Evolutionary conservation across 2,797 vertebrate species (phyloP), one percentile per base, ranked within the genome.

Genomic region (Cynodonichthys magdalenae): DNA sequence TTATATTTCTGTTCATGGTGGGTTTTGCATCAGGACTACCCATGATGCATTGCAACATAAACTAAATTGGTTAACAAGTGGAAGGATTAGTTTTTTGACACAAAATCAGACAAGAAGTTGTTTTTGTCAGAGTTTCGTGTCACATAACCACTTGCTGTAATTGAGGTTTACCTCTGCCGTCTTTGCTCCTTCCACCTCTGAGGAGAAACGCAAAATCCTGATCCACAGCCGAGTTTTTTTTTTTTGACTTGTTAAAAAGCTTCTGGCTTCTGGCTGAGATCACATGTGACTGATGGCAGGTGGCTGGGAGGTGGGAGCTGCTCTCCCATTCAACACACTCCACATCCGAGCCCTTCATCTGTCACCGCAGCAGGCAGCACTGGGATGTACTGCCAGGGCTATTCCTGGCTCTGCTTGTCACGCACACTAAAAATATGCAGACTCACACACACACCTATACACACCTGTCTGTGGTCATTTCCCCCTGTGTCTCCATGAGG

Each of bases 401-500:
- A 84, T 87, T 88, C 71, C 74, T 80, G 74, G 75, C 72, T 71
- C 72, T 53, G 42, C 20, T 61, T 74, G 63, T 73, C 74, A 66
- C 71, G 63, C 72, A 66, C 44, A 41, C 2, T 10, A 19, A 66
- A 70, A 63, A 60, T 63, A 74, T 63, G 52, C 75, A 77, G 42
- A 53, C 49, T 46, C 49, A 19, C 57, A 61, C n/a, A 59, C 20
- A 52, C 54, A 69, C 53, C 52, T 61, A 67, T 58, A 57, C 49
- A 28, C 63, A 75, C 77, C 65, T 72, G 75, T 80, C 77, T 80
- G 47, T 59, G 75, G 49, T 65, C 62, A 56, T 74, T 74, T 78
- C 75, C 55, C 24, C 52, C 11, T 19, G 44, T 52, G 63, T 71
- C 66, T 76, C 63, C 75, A 63, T 46, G 74, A 67, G 71, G 58